A percentile compares a stretch with the other conserved stretches of the same genome.
Conservation (phyloP, 2,113 vertebrate genomes). For the Silurus asotus region DNA sequence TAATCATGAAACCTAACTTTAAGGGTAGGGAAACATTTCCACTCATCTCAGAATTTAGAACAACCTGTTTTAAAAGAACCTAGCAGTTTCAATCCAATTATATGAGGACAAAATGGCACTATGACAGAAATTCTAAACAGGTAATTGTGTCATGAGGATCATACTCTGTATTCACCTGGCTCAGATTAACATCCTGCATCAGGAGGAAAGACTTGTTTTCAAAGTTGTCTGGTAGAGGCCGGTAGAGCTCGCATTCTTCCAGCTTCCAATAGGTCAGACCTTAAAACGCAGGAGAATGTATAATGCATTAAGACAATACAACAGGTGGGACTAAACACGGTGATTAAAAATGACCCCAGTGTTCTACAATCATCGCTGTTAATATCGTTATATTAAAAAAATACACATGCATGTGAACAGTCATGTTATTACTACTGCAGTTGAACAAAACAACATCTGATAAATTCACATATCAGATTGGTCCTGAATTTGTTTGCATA, state of each 20-base stretch:
- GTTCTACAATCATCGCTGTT: no score
- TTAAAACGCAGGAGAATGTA: constrained; percentile 49
- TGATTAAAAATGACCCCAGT: no score
- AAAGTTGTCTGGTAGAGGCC: constrained; percentile 80
- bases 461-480: not conserved
- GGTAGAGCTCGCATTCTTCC: constrained; percentile 83
- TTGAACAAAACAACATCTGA: not conserved
- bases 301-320: not conserved
- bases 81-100: not conserved
- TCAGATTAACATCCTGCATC: constrained; percentile 61
- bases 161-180: constrained; percentile 70
- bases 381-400: not conserved
- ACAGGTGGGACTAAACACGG: not conserved
- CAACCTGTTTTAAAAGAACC: not conserved
- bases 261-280: constrained; percentile 89
- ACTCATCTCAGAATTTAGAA: not conserved
- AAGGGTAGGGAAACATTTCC: not conserved
- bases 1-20: not conserved
- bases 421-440: not conserved
- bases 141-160: not conserved
- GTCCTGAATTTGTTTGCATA: no score
- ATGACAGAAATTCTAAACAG: not conserved
- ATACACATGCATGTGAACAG: not conserved
- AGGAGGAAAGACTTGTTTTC: constrained; percentile 69
- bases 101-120: not conserved